phyloP scores from a whole-genome alignment of 2,888 invertebrate species.

The Thera britannica region DNA sequence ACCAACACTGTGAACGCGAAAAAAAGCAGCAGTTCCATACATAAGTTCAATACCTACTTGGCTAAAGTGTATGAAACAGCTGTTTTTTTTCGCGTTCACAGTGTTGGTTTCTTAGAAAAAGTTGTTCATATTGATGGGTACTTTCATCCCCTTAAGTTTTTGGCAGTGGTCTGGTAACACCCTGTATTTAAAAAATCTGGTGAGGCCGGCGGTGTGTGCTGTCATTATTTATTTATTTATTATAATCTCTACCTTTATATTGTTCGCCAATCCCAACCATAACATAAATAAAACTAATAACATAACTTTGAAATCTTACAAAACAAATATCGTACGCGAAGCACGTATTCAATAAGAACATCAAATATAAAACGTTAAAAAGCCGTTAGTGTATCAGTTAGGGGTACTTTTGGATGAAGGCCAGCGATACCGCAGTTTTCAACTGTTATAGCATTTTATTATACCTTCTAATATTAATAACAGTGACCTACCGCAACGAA shows the following conservation, averaged over 20 bases:
- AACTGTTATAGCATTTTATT: neutral
- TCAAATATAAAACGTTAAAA: constrained; percentile 43
- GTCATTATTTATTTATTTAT: too few species aligned
- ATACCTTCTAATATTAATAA: neutral
- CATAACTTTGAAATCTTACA: constrained; percentile 16
- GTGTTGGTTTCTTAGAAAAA: too few species aligned
- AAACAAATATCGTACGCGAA: constrained; percentile 17
- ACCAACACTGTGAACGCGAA: too few species aligned
- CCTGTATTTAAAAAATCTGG: too few species aligned
- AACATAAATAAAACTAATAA: constrained; percentile 20
- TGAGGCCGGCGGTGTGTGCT: too few species aligned
- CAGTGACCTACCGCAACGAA: neutral
- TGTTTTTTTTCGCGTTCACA: too few species aligned
- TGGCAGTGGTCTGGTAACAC: too few species aligned
- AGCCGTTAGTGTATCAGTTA: constrained; percentile 40
- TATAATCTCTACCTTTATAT: neutral
- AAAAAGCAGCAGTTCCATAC: too few species aligned
- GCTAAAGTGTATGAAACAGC: too few species aligned
- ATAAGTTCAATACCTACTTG: too few species aligned
- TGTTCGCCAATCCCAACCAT: neutral
- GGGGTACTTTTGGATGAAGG: constrained; percentile 34
- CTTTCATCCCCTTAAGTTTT: too few species aligned
- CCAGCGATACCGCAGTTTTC: constrained; percentile 19
- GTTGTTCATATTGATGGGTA: too few species aligned
- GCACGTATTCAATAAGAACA: constrained; percentile 40